These are phyloP conservation scores for Criorhina ranunculi DNA, from an alignment of 2,888 invertebrate genomes.

Conservation along the genomic window DNA sequence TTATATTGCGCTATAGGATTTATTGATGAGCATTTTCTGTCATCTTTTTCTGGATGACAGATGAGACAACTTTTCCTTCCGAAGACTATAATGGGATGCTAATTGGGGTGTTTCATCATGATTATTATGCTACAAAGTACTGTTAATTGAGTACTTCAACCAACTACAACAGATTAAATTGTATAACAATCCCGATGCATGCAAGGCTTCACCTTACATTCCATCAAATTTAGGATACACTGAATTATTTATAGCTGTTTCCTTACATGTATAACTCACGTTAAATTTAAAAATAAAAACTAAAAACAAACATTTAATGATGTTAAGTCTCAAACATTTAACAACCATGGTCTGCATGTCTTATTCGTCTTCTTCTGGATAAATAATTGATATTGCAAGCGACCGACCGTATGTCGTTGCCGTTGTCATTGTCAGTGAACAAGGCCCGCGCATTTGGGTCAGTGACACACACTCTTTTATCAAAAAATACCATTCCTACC, in stretches of 20 bases:
- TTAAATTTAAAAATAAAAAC: constrained; percentile 8
- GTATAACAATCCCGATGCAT: background rate
- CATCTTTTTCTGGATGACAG: too few relatives aligned
- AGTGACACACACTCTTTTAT: constrained; percentile 67
- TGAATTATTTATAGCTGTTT: constrained; percentile 2
- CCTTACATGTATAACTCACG: constrained; percentile 10
- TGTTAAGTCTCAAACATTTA: constrained; percentile 35
- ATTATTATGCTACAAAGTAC: too few relatives aligned
- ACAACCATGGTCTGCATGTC: constrained; percentile 10
- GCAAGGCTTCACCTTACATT: background rate
- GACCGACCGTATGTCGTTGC: constrained; percentile 43
- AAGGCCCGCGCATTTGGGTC: constrained; percentile 71
- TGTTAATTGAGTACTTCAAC: too few relatives aligned
- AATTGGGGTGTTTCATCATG: too few relatives aligned
- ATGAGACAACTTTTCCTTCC: too few relatives aligned
- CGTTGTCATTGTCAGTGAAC: constrained; percentile 46
- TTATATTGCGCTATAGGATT: too few relatives aligned
- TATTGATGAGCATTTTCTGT: too few relatives aligned
- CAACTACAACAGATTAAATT: too few relatives aligned
- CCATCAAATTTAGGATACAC: background rate
- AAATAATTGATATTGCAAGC: constrained; percentile 60
- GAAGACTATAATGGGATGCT: too few relatives aligned
- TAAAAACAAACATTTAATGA: constrained; percentile 39
- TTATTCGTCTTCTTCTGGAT: constrained; percentile 13
- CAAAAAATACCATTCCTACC: constrained; percentile 48